Conservation (phyloP, 2,113 vertebrate genomes). For the Hippocampus barbouri region DNA sequence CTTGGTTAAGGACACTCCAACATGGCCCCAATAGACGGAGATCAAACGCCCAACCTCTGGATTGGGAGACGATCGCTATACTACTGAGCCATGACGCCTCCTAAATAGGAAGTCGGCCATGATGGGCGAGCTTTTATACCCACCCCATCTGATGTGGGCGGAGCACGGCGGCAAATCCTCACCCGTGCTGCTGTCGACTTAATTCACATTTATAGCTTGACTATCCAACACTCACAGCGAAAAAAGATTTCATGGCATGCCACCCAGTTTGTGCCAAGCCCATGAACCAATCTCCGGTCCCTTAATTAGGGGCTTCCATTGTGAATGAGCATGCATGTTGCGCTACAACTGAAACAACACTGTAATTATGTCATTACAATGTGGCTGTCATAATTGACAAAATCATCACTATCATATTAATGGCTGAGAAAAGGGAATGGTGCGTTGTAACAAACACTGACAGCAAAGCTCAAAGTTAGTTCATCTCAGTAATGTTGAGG, state of each 20-base stretch:
- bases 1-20: too few species aligned
- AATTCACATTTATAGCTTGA: background rate
- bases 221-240: constrained; percentile 8
- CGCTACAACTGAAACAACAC: constrained; percentile 86
- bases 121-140: background rate
- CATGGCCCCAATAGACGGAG: too few species aligned
- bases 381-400: constrained; percentile 59
- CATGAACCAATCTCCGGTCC: constrained; percentile 94
- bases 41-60: too few species aligned
- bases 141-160: too few species aligned
- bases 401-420: constrained; percentile 62
- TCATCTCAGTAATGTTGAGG: too few species aligned
- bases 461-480: constrained; percentile 18
- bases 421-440: constrained; percentile 29
- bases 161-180: background rate
- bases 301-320: constrained; percentile 93
- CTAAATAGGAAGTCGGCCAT: too few species aligned
- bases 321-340: constrained; percentile 85
- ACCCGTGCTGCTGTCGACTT: too few species aligned
- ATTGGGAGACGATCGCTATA: too few species aligned
- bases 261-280: constrained; percentile 72
- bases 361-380: constrained; percentile 92
- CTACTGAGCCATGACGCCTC: too few species aligned
- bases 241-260: constrained; percentile 16
- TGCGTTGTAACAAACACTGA: background rate